Percentiles rank a stretch among this genome's conserved stretches.
Evolutionary conservation across 2,888 invertebrate genomes (phyloP).

Genomic region (Nomada ferruginata): DNA sequence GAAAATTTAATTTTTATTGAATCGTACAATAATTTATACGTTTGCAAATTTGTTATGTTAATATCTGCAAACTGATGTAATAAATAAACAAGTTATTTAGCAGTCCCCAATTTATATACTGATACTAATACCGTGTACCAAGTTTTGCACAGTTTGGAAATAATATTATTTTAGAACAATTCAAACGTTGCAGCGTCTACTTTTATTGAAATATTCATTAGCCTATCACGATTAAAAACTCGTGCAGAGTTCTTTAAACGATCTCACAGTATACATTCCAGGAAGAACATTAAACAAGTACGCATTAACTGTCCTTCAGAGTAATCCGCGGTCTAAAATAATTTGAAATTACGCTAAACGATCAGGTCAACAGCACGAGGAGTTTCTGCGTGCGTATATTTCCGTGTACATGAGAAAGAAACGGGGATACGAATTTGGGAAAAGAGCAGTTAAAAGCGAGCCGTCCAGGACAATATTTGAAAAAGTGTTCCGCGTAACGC

Average conservation of each 20-base stretch:
- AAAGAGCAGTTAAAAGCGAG: background rate
- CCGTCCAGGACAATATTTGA: background rate
- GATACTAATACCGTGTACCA: no score
- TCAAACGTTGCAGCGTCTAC: no score
- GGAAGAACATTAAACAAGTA: background rate
- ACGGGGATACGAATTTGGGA: background rate
- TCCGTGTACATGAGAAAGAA: background rate
- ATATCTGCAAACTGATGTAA: no score
- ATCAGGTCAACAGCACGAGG: background rate
- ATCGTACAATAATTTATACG: no score
- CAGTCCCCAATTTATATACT: no score
- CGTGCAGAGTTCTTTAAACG: background rate
- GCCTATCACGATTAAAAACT: background rate
- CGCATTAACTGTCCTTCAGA: no score
- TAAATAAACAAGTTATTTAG: no score
- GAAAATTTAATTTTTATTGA: no score
- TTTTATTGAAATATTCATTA: background rate
- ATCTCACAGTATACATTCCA: background rate
- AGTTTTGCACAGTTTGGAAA: no score
- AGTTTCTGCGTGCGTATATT: background rate
- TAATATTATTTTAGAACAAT: no score
- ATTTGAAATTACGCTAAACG: background rate
- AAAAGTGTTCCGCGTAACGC: background rate
- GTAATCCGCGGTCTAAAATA: background rate
- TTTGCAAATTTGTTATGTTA: no score